Base-by-base conservation (phyloP, 2,888 invertebrate species). In the Callyntrura guangdongensis region DNA sequence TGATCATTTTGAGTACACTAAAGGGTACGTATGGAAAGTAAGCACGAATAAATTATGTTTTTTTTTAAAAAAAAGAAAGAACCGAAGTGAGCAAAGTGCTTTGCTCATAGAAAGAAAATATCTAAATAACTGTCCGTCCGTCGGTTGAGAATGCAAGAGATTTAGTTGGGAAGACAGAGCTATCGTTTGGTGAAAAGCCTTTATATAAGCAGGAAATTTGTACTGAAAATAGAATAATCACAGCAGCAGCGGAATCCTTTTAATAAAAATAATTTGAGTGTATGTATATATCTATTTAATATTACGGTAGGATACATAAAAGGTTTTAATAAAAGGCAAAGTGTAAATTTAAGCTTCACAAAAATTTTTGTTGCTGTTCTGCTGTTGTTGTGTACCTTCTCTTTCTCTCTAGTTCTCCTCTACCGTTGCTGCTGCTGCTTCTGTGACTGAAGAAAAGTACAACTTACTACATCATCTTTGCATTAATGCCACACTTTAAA, bases 401-500 rank as follows among this genome's bases (percentile, higher is more conserved):
- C 36, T 27, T 27, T 79, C 79, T 36, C 36, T 36, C 36, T 6
- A 45, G 27, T n/a, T 47, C 74, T 49, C 20, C 11, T 5, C 45
- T 45, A 14, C 53, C 25, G 9, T n/a, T 77, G 14, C 53, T 36
- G 25, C 77, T 22, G 20, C 9, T 56, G 25, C 74, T 27, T 47
- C 17, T 69, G 12, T 25, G 67, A 67, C 67, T 8, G 45, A n/a
- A n/a, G n/a, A n/a, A 22, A n/a, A 67, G 47, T n/a, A 53, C 49
- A 67, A 49, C 74, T 53, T 82, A 61, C 25, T 59, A 61, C 61
- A 64, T 64, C 64, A 64, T 82, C 47, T 82, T 82, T 45, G 61
- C 36, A 81, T 59, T 25, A 81, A 81, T 81, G 81, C 81, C 81
- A 81, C 64, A 82, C 61, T 89, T 85, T 67, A 86, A 90, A 90